Evolutionary conservation across 1,140 invertebrate species (phyloP), one percentile per base, ranked within the genome.

Genomic region (Drosophila trapezifrons): DNA sequence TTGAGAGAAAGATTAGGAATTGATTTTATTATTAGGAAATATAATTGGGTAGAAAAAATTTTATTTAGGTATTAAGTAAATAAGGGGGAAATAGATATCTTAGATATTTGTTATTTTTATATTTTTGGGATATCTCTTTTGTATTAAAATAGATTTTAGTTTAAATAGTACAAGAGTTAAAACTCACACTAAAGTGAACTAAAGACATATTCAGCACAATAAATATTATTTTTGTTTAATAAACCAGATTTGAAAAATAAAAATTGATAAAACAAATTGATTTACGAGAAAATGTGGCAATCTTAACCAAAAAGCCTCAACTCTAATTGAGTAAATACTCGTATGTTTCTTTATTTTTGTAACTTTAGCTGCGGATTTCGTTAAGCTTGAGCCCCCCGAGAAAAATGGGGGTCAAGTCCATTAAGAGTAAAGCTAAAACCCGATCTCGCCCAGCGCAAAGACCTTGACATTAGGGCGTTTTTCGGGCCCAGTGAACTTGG

Each of bases 391-490:
- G 43, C 62, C 43, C 43, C 42, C 62, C n/a, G 0, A 10, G 22
- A 62, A 75, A 27, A 62, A 78, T 78, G 38, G 70, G 76, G 80
- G 80, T 83, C 80, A 78, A 78, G 69, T 60, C 71, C 72, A 76
- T 63, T 82, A 66, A 63, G 67, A 32, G 37, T 40, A 12, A 63
- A 63, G 67, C 35, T 43, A 45, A 45, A 75, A 71, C 46, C 25
- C 46, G 56, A 67, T 58, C 62, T 32, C 55, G 35, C 29, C 13
- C 12, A 51, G 47, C 60, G 27, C 51, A 66, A 29, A 76, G 72
- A 60, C 80, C 80, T 83, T 83, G 80, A 83, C 80, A 79, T 84
- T 84, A 83, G 80, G 71, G 76, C 60, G 70, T 71, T 65, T 49
- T 15, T 35, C 5, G 20, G 15, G 62, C 56, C 47, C 52, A 64